Evolutionary conservation across 2,888 invertebrate species (phyloP), one percentile per base, ranked within the genome.

Genomic region (Tetragnatha montana): DNA sequence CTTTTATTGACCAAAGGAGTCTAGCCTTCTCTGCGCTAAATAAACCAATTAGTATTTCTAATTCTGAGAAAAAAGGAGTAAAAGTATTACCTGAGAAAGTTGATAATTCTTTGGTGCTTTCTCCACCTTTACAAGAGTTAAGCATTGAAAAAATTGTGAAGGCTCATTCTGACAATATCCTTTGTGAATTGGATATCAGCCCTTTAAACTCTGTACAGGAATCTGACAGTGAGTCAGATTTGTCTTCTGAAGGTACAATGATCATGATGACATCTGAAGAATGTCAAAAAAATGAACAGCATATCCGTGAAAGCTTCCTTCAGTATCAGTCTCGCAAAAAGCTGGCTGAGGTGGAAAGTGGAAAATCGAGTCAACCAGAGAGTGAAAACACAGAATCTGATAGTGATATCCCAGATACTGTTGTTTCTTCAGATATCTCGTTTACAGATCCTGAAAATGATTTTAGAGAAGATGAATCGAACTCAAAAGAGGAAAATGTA

Each of bases 251-350:
- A 81, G 92, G 92, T 73, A 92, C 92, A 4, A 92, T 92, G 87
- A 92, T 92, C 17, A 91, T 92, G 90, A 92, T 92, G 92, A 92
- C 92, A 2, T 81, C 90, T 0, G 92, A 92, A 82, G 92, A 92
- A 88, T 91, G 91, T 50, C 81, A 88, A 71, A 88, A 91, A 73
- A 92, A 92, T 81, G 91, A 92, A 76, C 88, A 91, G 49, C 90
- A 91, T 12, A 92, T 92, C 50, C 71, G 73, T 17, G 88, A 88
- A 85, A 91, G 91, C 73, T 73, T 91, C 6, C 12, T 79, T 35
- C 69, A 81, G 35, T 91, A 81, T 74, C 81, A 91, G 22, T 84
- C 80, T 17, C 19, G 80, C 47, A 90, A 90, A 74, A 86, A 73
- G 71, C 19, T 22, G 10, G n/a, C 21, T 35, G 60, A 74, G 60